A percentile compares a stretch with the other conserved stretches of the same genome.
Evolutionary conservation across 1,140 invertebrate species (phyloP).

Genomic region (Ctenoplectra terminalis): DNA sequence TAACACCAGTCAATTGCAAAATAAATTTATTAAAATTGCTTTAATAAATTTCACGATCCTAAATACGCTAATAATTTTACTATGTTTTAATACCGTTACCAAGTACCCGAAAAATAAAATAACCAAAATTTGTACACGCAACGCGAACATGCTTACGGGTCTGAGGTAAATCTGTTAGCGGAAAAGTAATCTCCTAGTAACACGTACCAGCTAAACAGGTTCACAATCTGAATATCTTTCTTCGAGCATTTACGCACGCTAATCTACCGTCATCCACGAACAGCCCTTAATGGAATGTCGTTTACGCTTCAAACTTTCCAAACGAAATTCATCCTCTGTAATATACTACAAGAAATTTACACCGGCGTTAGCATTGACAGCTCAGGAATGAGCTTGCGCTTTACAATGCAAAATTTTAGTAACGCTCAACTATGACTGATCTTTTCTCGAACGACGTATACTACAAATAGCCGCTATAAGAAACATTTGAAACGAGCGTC

Average conservation of each 20-base stretch:
- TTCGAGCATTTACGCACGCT: constrained; percentile 45
- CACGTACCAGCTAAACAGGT: constrained; percentile 11
- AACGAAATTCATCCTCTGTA: background rate
- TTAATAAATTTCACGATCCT: background rate
- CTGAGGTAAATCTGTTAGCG: no score
- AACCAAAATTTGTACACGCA: background rate
- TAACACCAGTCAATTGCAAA: background rate
- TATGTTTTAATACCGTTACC: background rate
- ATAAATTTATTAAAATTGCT: no score
- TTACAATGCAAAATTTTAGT: background rate
- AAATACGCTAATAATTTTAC: background rate
- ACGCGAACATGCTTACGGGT: background rate
- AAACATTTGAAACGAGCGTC: no score
- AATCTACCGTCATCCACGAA: constrained; percentile 34
- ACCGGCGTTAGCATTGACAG: background rate
- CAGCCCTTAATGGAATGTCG: constrained; percentile 28
- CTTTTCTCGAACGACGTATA: no score
- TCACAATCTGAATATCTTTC: constrained; percentile 10
- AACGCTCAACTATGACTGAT: no score
- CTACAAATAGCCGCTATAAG: no score
- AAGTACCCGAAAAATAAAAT: no score
- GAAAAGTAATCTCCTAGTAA: background rate
- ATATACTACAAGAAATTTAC: background rate
- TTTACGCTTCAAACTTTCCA: constrained; percentile 1
- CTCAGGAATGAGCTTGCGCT: background rate